Evolutionary conservation across 2,113 vertebrate species (phyloP).

Genomic region (Semicossyphus pulcher): DNA sequence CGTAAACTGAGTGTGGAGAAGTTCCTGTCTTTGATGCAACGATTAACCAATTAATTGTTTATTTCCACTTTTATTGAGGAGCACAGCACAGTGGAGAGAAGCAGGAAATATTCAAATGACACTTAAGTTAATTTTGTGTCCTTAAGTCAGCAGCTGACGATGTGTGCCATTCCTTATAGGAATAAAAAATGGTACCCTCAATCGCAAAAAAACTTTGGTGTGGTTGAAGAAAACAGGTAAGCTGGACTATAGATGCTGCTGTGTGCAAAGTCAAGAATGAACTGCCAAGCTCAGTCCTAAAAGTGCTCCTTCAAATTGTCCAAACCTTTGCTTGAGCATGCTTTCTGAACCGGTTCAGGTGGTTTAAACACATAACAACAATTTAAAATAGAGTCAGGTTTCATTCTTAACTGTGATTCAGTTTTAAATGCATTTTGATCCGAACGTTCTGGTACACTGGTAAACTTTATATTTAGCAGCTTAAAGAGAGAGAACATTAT

Average conservation of each 20-base stretch:
- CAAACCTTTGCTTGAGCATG: neutral
- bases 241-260: neutral
- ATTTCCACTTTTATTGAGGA: too few relatives aligned
- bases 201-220: neutral
- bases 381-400: neutral
- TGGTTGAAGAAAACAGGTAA: neutral
- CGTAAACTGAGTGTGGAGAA: too few relatives aligned
- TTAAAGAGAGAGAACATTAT: neutral
- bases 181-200: too few relatives aligned
- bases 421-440: neutral
- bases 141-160: too few relatives aligned
- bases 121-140: too few relatives aligned
- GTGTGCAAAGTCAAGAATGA: neutral
- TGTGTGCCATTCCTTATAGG: too few relatives aligned
- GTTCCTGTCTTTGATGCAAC: too few relatives aligned
- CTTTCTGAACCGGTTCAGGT: neutral
- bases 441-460: neutral
- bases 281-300: neutral
- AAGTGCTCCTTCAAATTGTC: neutral
- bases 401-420: too few relatives aligned
- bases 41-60: too few relatives aligned
- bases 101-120: too few relatives aligned
- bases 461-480: slow-evolving; percentile 3
- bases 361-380: neutral
- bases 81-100: too few relatives aligned